These are phyloP conservation scores for Todiramphus saurophagus DNA, from an alignment of 2,113 vertebrate species.

Conservation along the genomic window DNA sequence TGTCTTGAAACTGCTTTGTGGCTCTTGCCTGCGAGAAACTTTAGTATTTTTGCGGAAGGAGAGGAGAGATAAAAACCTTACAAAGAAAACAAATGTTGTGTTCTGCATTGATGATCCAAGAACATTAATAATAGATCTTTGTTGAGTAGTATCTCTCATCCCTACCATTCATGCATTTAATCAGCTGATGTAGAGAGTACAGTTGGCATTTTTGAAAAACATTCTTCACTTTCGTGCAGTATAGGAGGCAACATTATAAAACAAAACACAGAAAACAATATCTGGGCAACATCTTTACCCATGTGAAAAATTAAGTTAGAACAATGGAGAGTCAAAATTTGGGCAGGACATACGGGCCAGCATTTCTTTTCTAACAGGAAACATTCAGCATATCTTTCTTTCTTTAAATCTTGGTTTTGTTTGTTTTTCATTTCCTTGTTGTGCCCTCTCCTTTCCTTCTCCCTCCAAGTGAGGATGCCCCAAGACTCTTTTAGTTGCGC, in stretches of 20 bases:
- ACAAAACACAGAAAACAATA: background rate
- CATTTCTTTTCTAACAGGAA: background rate
- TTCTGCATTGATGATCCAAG: slow-evolving; percentile 30
- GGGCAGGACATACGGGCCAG: background rate
- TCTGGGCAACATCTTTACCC: background rate
- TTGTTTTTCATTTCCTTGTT: background rate
- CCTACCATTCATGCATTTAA: slow-evolving; percentile 2
- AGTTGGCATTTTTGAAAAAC: background rate
- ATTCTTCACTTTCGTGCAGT: background rate
- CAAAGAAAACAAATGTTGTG: slow-evolving; percentile 4
- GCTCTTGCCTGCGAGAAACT: slow-evolving; percentile 15
- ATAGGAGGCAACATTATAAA: background rate
- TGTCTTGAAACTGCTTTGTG: slow-evolving; percentile 39
- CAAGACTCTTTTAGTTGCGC: background rate
- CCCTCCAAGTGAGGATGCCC: background rate
- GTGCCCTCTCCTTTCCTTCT: background rate
- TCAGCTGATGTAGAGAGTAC: background rate
- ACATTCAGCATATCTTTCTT: background rate
- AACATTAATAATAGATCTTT: slow-evolving; percentile 31
- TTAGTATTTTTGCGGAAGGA: background rate
- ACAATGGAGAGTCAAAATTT: background rate
- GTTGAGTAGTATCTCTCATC: background rate
- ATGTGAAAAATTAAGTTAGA: background rate
- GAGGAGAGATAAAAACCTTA: slow-evolving; percentile 22
- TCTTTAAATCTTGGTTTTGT: background rate